These are phyloP conservation scores for Leguminivora glycinivorella DNA, from an alignment of 1,140 invertebrate genomes.

Conservation along the genomic window DNA sequence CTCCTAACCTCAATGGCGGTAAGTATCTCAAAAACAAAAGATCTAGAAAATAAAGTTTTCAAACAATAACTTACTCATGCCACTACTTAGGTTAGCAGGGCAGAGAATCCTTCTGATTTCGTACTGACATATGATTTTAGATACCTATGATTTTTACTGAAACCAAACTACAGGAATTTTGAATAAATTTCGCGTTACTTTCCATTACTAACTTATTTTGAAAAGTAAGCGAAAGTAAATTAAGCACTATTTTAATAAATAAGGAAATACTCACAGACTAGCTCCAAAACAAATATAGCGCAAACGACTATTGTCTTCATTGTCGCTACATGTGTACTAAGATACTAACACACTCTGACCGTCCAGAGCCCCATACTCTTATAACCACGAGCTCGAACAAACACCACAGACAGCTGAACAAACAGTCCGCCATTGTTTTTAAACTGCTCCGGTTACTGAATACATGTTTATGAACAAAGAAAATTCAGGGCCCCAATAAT, in stretches of 20 bases:
- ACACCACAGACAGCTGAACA: constrained; percentile 45
- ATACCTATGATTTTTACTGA: too few relatives aligned
- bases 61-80: too few relatives aligned
- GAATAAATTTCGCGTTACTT: too few relatives aligned
- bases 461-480: constrained; percentile 24
- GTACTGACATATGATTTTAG: too few relatives aligned
- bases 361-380: constrained; percentile 34
- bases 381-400: constrained; percentile 33
- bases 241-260: constrained; percentile 31
- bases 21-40: too few relatives aligned
- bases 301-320: constrained; percentile 40
- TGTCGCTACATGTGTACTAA: constrained; percentile 35
- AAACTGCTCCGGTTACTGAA: constrained; percentile 11
- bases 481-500: constrained; percentile 4
- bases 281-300: constrained; percentile 33
- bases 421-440: constrained; percentile 32
- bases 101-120: too few relatives aligned
- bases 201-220: not conserved
- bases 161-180: too few relatives aligned
- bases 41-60: too few relatives aligned
- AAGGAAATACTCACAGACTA: constrained; percentile 40
- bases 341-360: constrained; percentile 39
- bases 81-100: too few relatives aligned
- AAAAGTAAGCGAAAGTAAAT: not conserved
- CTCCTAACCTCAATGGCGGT: too few relatives aligned